Conservation (phyloP, 2,113 vertebrate species). For the Hipposideros armiger region DNA sequence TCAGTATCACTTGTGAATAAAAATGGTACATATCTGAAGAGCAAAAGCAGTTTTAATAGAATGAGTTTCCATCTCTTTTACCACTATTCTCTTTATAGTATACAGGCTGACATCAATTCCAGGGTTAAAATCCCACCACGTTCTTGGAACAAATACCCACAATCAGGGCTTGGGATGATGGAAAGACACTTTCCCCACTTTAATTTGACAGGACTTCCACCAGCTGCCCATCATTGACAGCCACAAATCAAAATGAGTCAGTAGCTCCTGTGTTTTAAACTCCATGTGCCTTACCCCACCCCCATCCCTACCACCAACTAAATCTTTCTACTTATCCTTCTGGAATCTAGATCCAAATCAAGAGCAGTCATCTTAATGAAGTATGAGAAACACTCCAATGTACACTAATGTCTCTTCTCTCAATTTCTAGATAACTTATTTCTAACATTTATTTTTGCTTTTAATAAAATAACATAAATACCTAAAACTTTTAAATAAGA, state of each 20-base stretch:
- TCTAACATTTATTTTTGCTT: constrained; percentile 9
- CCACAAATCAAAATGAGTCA: not conserved
- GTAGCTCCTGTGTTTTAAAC: not conserved
- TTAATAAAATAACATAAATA: not conserved
- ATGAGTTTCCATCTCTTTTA: not conserved
- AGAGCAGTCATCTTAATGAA: not conserved
- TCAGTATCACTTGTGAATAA: not conserved
- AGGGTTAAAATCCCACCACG: not conserved
- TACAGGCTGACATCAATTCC: not conserved
- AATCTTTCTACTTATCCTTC: not conserved
- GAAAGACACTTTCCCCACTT: not conserved
- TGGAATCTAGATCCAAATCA: not conserved
- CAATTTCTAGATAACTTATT: not conserved
- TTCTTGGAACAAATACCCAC: not conserved
- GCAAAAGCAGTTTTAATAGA: not conserved
- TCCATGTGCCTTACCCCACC: no score
- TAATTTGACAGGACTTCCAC: not conserved
- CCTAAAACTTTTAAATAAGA: not conserved
- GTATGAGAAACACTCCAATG: not conserved
- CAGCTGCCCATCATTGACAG: not conserved
- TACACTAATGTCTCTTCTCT: not conserved
- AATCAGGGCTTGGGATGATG: not conserved
- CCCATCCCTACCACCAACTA: not conserved
- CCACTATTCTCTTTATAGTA: not conserved
- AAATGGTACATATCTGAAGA: not conserved